Evolutionary conservation across 2,888 invertebrate species (phyloP), one percentile per base, ranked within the genome.

Genomic region (Troides aeacus): DNA sequence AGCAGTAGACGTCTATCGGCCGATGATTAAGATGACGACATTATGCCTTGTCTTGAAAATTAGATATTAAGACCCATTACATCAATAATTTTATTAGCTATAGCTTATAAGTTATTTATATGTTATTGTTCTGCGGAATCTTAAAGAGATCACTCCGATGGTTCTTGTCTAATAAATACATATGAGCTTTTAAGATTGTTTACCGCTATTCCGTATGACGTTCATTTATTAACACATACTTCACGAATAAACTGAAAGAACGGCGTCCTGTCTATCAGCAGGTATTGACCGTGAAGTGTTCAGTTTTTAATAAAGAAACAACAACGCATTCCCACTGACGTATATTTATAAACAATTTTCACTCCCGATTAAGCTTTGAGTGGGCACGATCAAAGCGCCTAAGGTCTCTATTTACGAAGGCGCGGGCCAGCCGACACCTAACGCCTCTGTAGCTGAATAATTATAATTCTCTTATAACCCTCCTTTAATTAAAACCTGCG

Each of bases 331-430:
- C 36, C 60, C 70, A 67, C 61, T 67, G 64, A 66, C 66, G 66
- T 70, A 30, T 68, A 67, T 71, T 71, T 64, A 71, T 71, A 71
- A 71, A 71, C 67, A 73, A 72, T 69, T 63, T 72, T 70, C 70
- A 68, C 71, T 67, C 70, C 57, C 68, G 70, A 73, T 72, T 73
- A 68, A 71, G 66, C 61, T 50, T 56, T 62, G 67, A 69, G 65
- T 72, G 70, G 59, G 63, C 70, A 71, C 69, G 71, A 71, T 72
- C 71, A 72, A 73, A 73, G 71, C 69, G 59, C 61, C 30, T 64
- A 66, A 66, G 66, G 62, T 70, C 66, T 70, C 70, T 71, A 64
- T 71, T 71, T 71, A 71, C 64, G 61, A 71, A 67, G 67, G 70
- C 59, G 64, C 64, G 64, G 50, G 39, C 59, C 68, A 60, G 56